Conservation (phyloP, 92 coral and sea anemone species). For the Epizoanthus fatuus region DNA sequence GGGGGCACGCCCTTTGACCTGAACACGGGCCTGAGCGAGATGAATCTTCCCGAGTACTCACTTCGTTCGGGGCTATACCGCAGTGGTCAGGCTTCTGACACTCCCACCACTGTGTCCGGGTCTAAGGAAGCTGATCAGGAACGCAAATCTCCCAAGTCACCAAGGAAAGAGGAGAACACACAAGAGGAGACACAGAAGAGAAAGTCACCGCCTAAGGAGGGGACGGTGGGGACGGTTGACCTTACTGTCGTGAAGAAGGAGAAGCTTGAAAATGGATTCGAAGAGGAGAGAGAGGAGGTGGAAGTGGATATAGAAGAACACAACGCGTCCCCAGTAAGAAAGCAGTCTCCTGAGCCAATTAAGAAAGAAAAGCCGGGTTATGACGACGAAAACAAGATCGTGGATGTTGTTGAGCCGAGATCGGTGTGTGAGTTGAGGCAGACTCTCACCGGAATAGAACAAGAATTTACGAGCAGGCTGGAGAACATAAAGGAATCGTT, state of each 20-base stretch:
- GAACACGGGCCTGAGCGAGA: slow-evolving; percentile 73
- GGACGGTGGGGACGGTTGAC: slow-evolving; percentile 10
- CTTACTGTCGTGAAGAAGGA: slow-evolving; percentile 64
- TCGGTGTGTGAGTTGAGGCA: slow-evolving; percentile 75
- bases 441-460: slow-evolving; percentile 94
- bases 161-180: slow-evolving; percentile 49
- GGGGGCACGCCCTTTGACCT: slow-evolving; percentile 81
- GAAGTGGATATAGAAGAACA: slow-evolving; percentile 9
- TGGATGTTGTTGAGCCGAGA: slow-evolving; percentile 64
- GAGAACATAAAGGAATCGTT: slow-evolving; percentile 89
- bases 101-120: slow-evolving; percentile 19
- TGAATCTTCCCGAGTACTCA: slow-evolving; percentile 68
- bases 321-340: slow-evolving; percentile 14
- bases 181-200: slow-evolving; percentile 22
- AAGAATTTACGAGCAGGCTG: slow-evolving; percentile 91
- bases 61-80: slow-evolving; percentile 54
- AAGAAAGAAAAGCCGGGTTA: slow-evolving; percentile 18
- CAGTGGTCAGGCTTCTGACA: slow-evolving; percentile 57
- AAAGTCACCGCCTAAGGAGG: slow-evolving; percentile 42
- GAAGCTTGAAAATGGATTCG: slow-evolving; percentile 44
- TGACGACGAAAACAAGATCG: slow-evolving; percentile 52
- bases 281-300: not conserved
- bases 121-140: slow-evolving; percentile 50
- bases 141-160: slow-evolving; percentile 42
- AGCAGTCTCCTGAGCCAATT: not conserved